Evolutionary conservation across 2,113 vertebrate species (phyloP).

Genomic region (Malurus cyaneus): DNA sequence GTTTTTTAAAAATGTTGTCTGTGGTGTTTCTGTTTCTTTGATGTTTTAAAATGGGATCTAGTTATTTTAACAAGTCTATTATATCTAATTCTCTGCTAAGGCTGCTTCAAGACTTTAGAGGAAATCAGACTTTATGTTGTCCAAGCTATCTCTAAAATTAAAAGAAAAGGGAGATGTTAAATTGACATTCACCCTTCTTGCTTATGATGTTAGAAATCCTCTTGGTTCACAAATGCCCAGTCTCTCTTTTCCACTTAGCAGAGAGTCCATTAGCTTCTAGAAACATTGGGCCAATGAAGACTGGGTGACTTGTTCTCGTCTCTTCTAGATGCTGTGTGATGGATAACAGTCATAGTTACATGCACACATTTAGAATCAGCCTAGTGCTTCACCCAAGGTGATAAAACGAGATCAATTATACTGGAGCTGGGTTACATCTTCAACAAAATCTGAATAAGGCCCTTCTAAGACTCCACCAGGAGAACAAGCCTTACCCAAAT

Average conservation of each 20-base stretch:
- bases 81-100: constrained; percentile 14
- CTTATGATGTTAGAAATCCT: constrained; percentile 28
- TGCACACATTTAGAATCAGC: background rate
- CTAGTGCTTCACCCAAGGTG: background rate
- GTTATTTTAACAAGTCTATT: constrained; percentile 22
- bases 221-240: background rate
- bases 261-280: background rate
- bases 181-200: background rate
- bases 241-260: background rate
- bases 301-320: background rate
- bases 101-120: background rate
- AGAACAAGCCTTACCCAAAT: background rate
- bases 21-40: constrained; percentile 52
- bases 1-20: constrained; percentile 41
- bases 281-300: background rate
- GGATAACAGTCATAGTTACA: background rate
- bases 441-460: background rate
- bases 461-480: background rate
- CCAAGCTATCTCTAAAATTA: background rate
- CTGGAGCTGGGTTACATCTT: background rate
- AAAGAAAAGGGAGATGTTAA: background rate
- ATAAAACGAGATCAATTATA: background rate
- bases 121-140: constrained; percentile 11
- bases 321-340: background rate
- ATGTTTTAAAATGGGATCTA: constrained; percentile 31